phyloP scores from a whole-genome alignment of 1,140 invertebrate genomes.

The Drosophila pruinosa region DNA sequence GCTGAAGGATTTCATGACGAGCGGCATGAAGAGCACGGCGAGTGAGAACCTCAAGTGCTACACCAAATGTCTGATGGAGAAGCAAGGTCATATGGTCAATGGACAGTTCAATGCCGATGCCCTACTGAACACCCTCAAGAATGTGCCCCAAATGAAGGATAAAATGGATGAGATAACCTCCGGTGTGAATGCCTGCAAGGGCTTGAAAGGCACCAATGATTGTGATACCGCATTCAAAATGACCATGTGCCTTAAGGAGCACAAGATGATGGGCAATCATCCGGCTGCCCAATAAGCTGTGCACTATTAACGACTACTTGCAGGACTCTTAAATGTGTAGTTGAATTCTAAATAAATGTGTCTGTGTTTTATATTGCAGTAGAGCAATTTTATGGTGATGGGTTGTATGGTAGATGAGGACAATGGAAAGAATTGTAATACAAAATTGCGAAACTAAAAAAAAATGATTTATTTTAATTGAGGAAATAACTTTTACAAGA shows the following conservation, averaged over 20 bases:
- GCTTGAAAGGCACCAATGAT: conserved; percentile 61
- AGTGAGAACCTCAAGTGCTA: conserved; percentile 71
- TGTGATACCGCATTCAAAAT: conserved; percentile 74
- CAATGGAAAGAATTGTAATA: not conserved
- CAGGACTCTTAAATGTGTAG: not conserved
- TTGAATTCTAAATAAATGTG: conserved; percentile 47
- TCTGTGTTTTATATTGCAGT: conserved; percentile 39
- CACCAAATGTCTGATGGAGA: conserved; percentile 73
- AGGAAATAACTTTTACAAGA: too few species aligned
- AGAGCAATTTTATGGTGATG: conserved; percentile 38
- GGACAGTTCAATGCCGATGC: conserved; percentile 64
- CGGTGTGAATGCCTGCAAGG: conserved; percentile 65
- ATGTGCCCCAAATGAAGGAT: conserved; percentile 58
- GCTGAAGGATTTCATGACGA: conserved; percentile 58
- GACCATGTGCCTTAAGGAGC: conserved; percentile 69
- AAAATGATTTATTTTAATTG: not conserved
- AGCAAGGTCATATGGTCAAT: conserved; percentile 61
- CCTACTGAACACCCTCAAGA: conserved; percentile 39
- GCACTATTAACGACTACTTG: not conserved
- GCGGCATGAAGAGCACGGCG: conserved; percentile 45
- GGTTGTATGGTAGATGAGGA: not conserved
- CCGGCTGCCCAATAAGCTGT: not conserved
- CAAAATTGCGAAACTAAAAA: not conserved
- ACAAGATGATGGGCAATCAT: conserved; percentile 43
- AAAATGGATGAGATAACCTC: conserved; percentile 55